Evolutionary conservation across 1,140 invertebrate genomes (phyloP).

Genomic region (Ceratina australensis): DNA sequence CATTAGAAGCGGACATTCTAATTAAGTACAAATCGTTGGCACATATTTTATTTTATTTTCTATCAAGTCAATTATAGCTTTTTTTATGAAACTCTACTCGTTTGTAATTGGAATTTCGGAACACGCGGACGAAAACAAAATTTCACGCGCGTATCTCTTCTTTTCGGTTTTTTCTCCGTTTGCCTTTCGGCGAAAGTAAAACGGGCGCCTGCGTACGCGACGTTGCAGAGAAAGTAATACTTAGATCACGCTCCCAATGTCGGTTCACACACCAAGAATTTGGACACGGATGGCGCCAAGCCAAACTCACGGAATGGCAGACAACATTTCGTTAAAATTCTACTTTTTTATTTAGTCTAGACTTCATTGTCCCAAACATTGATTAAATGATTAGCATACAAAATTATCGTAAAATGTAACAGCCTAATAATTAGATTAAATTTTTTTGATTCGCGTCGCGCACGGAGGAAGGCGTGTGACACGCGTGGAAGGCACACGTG

Average conservation of each 20-base stretch:
- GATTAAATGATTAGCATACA: too few relatives aligned
- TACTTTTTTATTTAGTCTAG: too few relatives aligned
- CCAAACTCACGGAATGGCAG: not conserved
- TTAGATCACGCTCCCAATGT: conserved; percentile 42
- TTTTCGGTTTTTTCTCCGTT: conserved; percentile 34
- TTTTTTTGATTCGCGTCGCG: too few relatives aligned
- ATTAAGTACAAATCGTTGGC: too few relatives aligned
- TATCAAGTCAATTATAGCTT: too few relatives aligned
- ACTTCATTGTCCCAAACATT: too few relatives aligned
- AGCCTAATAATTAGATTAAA: too few relatives aligned
- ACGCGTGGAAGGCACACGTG: conserved; percentile 10
- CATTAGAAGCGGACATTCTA: too few relatives aligned
- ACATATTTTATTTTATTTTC: too few relatives aligned
- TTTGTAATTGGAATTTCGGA: too few relatives aligned
- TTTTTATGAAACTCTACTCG: too few relatives aligned
- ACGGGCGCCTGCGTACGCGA: conserved; percentile 19
- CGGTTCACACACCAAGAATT: conserved; percentile 50
- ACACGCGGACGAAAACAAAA: conserved; percentile 33
- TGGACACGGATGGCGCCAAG: conserved; percentile 31
- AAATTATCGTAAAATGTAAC: too few relatives aligned
- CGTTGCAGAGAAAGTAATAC: conserved; percentile 56
- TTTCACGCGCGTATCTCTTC: conserved; percentile 36
- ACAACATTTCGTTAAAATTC: not conserved
- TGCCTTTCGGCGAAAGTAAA: conserved; percentile 62
- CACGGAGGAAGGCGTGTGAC: conserved; percentile 3